phyloP scores from a whole-genome alignment of 2,797 vertebrate genomes.

The Centropyge bicolor region DNA sequence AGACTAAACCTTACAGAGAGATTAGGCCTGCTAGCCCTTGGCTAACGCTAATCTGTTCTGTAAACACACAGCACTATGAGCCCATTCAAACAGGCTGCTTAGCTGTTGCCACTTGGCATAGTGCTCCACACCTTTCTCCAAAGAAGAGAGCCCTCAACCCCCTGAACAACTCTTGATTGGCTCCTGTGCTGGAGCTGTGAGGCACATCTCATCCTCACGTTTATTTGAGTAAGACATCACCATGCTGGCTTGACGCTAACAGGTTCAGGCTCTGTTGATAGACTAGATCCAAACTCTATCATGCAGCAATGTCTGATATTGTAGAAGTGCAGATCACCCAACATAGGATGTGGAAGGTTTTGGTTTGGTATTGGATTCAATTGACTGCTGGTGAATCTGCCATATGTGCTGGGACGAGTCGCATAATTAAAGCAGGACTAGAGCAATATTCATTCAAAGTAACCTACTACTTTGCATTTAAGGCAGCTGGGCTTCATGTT shows the following conservation, averaged over 20 bases:
- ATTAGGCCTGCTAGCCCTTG: conserved; percentile 76
- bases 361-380: conserved; percentile 1
- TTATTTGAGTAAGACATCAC: conserved; percentile 54
- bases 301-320: conserved; percentile 23
- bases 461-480: background rate
- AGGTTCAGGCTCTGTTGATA: conserved; percentile 21
- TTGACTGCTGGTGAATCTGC: background rate
- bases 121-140: conserved; percentile 49
- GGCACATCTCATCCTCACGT: conserved; percentile 42
- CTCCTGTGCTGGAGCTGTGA: conserved; percentile 29
- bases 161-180: conserved; percentile 63
- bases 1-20: conserved; percentile 75
- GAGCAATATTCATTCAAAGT: conserved; percentile 12
- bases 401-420: conserved; percentile 20
- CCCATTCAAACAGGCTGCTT: conserved; percentile 68
- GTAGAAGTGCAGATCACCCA: background rate
- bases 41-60: conserved; percentile 84
- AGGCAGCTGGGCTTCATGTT: conserved; percentile 22
- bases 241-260: conserved; percentile 14
- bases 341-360: background rate
- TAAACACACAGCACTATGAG: conserved; percentile 81
- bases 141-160: conserved; percentile 44
- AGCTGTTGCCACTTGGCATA: conserved; percentile 49
- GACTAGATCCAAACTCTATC: conserved; percentile 16
- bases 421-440: conserved; percentile 11